These are phyloP conservation scores for Aptenodytes patagonicus DNA, from an alignment of 2,113 vertebrate genomes.

Conservation along the genomic window DNA sequence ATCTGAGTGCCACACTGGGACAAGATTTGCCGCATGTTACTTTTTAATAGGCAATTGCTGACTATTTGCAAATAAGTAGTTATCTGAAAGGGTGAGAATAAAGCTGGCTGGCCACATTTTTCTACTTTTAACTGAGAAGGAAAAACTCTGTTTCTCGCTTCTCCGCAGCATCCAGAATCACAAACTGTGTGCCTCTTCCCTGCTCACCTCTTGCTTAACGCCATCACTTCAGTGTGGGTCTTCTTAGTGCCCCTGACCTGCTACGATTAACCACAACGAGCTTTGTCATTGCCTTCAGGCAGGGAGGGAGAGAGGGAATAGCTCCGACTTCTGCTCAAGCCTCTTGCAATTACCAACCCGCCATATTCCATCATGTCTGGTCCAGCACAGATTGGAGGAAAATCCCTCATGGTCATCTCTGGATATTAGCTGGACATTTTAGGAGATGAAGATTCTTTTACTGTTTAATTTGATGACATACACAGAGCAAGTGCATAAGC, in stretches of 20 bases:
- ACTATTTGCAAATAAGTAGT: slow-evolving; percentile 23
- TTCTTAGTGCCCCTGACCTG: not conserved
- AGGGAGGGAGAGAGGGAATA: not conserved
- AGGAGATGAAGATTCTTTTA: not conserved
- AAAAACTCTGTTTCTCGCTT: not conserved
- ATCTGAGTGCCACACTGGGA: not conserved
- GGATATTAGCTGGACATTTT: not conserved
- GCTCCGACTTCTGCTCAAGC: not conserved
- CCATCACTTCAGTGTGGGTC: rapidly evolving
- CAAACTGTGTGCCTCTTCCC: not conserved
- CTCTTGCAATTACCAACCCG: not conserved
- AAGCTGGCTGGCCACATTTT: not conserved
- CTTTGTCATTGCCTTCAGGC: not conserved
- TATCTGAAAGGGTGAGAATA: not conserved
- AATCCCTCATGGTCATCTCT: not conserved
- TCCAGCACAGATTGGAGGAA: not conserved
- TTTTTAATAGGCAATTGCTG: slow-evolving; percentile 20
- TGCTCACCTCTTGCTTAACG: not conserved
- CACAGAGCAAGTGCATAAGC: not conserved
- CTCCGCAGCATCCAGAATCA: not conserved
- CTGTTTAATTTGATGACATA: not conserved
- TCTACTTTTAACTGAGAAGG: not conserved
- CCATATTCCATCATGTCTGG: not conserved
- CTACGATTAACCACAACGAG: rapidly evolving
- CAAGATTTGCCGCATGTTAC: not conserved